These are phyloP conservation scores for Priocnemis perturbator DNA, from an alignment of 2,888 invertebrate species.

Conservation along the genomic window DNA sequence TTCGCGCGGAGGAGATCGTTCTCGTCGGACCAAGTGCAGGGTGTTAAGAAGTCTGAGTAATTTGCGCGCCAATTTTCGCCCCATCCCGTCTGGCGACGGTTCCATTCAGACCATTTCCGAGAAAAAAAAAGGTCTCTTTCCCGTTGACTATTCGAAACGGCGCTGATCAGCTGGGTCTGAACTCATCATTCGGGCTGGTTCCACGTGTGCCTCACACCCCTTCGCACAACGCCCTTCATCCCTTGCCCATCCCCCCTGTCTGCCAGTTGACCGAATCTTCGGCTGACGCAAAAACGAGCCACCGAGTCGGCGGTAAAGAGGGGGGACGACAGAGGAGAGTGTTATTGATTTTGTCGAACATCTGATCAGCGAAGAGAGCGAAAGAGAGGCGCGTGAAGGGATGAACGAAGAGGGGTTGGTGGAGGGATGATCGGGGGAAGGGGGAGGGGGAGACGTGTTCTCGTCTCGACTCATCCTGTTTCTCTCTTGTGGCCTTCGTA, in stretches of 20 bases:
- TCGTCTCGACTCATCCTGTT: constrained; percentile 16
- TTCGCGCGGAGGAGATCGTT: too few relatives aligned
- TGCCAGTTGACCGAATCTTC: constrained; percentile 9
- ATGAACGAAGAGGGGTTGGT: background rate
- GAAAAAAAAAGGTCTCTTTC: background rate
- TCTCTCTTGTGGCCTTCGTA: constrained; percentile 27
- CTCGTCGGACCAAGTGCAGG: too few relatives aligned
- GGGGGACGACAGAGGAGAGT: constrained; percentile 26
- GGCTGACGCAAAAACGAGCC: constrained; percentile 26
- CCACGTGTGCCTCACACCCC: constrained; percentile 33
- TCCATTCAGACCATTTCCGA: too few relatives aligned
- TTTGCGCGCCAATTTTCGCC: too few relatives aligned
- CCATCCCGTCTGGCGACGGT: too few relatives aligned
- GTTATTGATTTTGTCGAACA: constrained; percentile 54
- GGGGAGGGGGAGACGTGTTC: constrained; percentile 11
- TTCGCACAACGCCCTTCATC: background rate
- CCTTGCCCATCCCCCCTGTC: background rate
- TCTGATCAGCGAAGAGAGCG: constrained; percentile 40
- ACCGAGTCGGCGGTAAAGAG: background rate
- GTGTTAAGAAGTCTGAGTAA: too few relatives aligned
- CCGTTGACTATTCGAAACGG: background rate
- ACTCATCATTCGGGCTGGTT: background rate
- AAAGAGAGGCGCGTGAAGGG: background rate
- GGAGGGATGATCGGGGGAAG: background rate
- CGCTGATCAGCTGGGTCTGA: constrained; percentile 32